These are phyloP conservation scores for Microctenopoma lineatum DNA, from an alignment of 2,797 vertebrate genomes.

Conservation along the genomic window DNA sequence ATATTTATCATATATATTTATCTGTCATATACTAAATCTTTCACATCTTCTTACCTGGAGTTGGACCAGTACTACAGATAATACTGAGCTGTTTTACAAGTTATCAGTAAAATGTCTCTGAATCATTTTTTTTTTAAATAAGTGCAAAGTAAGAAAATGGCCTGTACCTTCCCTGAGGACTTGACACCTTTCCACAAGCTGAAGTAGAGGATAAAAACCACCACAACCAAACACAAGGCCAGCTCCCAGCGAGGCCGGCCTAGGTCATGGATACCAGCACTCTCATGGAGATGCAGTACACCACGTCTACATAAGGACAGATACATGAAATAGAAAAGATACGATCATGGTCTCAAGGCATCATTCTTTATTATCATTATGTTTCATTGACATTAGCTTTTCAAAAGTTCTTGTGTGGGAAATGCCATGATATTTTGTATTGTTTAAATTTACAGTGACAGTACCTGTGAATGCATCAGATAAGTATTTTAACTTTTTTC, in stretches of 20 bases:
- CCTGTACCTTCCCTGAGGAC: slow-evolving; percentile 96
- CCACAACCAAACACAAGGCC: slow-evolving; percentile 89
- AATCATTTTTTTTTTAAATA: too few relatives aligned
- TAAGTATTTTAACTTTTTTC: not conserved
- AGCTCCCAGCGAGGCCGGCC: slow-evolving; percentile 94
- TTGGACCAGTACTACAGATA: not conserved
- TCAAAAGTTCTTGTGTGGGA: not conserved
- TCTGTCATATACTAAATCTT: too few relatives aligned
- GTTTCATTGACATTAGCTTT: not conserved
- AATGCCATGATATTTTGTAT: not conserved
- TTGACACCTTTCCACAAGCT: slow-evolving; percentile 99
- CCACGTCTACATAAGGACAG: slow-evolving; percentile 83
- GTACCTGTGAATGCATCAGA: too few relatives aligned
- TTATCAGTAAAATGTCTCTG: not conserved
- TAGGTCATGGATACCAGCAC: slow-evolving; percentile 91
- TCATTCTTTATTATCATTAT: too few relatives aligned
- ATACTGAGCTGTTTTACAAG: not conserved
- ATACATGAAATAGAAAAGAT: not conserved
- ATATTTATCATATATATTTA: too few relatives aligned
- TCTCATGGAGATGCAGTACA: slow-evolving; percentile 93
- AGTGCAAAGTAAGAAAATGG: not conserved
- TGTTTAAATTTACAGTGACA: too few relatives aligned
- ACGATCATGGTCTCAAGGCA: not conserved
- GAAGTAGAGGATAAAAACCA: slow-evolving; percentile 95
- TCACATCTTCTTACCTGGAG: not conserved